Conservation (phyloP, 2,888 invertebrate species). For the Spodoptera littoralis region DNA sequence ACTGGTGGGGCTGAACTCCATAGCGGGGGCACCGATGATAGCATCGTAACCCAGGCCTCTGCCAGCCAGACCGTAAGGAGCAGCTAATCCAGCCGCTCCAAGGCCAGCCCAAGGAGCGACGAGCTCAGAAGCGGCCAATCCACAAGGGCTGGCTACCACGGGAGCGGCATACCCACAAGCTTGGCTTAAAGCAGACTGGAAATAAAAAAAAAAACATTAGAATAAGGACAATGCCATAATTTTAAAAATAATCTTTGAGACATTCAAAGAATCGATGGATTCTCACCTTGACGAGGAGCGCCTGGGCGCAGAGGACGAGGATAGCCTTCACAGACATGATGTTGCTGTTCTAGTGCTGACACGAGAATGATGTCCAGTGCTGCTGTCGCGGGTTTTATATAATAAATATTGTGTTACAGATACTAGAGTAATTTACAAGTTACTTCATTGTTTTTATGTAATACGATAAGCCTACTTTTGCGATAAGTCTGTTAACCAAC, state of each 20-base stretch:
- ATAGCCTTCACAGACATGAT: slow-evolving; percentile 63
- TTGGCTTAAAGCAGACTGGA: slow-evolving; percentile 2
- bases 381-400: slow-evolving; percentile 8
- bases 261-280: too few species aligned
- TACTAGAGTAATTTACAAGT: too few species aligned
- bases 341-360: slow-evolving; percentile 18
- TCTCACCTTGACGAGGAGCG: slow-evolving; percentile 24
- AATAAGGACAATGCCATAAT: too few species aligned
- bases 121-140: slow-evolving; percentile 27
- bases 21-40: slow-evolving; percentile 31
- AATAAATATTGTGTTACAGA: background rate
- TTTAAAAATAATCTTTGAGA: too few species aligned
- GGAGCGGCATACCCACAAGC: background rate
- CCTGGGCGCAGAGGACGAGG: slow-evolving; percentile 60
- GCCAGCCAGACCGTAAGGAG: slow-evolving; percentile 3
- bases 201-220: background rate
- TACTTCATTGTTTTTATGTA: background rate
- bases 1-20: slow-evolving; percentile 61
- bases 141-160: background rate
- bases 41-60: slow-evolving; percentile 33
- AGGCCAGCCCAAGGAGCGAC: slow-evolving; percentile 7
- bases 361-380: slow-evolving; percentile 24
- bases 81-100: slow-evolving; percentile 12
- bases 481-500: too few species aligned
- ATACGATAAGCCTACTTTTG: too few species aligned